These are phyloP conservation scores for Melipona quadrifasciata DNA, from an alignment of 1,140 invertebrate species.

Conservation along the genomic window DNA sequence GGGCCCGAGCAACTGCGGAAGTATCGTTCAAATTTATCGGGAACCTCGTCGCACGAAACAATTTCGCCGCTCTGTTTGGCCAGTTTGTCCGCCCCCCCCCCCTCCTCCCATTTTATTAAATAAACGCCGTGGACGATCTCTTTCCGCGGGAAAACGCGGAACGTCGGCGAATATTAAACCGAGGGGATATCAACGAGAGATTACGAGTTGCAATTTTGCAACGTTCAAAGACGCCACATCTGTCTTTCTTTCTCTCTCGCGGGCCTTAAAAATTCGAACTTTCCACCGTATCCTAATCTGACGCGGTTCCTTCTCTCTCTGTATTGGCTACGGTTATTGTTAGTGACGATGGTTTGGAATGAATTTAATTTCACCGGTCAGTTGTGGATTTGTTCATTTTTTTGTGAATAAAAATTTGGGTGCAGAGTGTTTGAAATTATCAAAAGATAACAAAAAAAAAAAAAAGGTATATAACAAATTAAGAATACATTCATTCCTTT, in stretches of 20 bases:
- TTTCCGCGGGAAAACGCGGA: neutral
- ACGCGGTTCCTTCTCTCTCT: neutral
- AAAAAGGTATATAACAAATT: too few species aligned
- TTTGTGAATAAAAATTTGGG: too few species aligned
- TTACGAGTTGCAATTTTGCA: slow-evolving; percentile 14
- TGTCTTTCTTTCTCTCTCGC: too few species aligned
- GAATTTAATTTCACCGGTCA: neutral
- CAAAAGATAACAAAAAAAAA: too few species aligned
- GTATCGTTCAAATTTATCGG: slow-evolving; percentile 8
- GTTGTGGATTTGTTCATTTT: neutral
- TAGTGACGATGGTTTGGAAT: too few species aligned
- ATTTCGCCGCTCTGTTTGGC: neutral
- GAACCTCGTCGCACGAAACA: neutral
- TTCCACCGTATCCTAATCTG: neutral
- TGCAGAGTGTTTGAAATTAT: too few species aligned
- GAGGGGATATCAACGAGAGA: neutral
- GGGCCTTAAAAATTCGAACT: slow-evolving; percentile 31
- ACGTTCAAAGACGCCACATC: neutral
- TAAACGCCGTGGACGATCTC: neutral
- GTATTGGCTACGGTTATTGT: too few species aligned
- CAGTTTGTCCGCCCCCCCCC: neutral
- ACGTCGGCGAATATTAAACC: neutral
- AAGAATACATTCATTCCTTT: too few species aligned
- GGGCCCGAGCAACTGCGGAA: slow-evolving; percentile 2
- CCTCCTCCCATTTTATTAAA: neutral